phyloP scores from a whole-genome alignment of 2,113 vertebrate species.

The Rhea americana region DNA sequence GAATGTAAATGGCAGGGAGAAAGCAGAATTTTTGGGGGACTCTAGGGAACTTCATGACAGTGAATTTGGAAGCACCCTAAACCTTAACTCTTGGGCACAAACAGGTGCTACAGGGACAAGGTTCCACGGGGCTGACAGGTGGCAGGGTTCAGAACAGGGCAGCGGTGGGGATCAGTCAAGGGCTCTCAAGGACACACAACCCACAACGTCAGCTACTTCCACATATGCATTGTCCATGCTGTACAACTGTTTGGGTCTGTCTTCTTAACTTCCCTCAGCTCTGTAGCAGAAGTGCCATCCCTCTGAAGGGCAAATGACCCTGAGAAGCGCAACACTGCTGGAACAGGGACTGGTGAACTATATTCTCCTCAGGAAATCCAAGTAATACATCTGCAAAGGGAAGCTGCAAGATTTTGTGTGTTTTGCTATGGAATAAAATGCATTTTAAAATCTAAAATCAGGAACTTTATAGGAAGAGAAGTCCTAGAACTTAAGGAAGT shows the following conservation, averaged over 20 bases:
- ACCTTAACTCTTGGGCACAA: background rate
- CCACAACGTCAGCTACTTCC: background rate
- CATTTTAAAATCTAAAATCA: background rate
- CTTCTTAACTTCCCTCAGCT: constrained; percentile 31
- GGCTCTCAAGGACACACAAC: background rate
- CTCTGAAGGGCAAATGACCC: background rate
- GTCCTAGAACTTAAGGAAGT: background rate
- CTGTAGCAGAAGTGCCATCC: background rate
- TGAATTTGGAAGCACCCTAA: background rate
- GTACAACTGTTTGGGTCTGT: background rate
- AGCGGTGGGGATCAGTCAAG: background rate
- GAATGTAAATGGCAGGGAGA: background rate
- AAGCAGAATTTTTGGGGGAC: background rate
- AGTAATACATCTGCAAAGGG: background rate
- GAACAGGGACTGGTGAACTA: accelerated
- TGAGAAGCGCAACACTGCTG: background rate
- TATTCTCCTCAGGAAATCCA: background rate
- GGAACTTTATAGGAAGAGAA: background rate
- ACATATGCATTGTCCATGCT: constrained; percentile 16
- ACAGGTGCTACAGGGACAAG: background rate
- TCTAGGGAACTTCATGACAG: background rate
- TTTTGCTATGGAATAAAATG: background rate
- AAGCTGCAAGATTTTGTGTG: background rate
- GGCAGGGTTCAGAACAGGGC: accelerated
- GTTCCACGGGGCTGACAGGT: accelerated